Base-by-base conservation (phyloP, 2,113 vertebrate genomes). In the Eulemur rufifrons region DNA sequence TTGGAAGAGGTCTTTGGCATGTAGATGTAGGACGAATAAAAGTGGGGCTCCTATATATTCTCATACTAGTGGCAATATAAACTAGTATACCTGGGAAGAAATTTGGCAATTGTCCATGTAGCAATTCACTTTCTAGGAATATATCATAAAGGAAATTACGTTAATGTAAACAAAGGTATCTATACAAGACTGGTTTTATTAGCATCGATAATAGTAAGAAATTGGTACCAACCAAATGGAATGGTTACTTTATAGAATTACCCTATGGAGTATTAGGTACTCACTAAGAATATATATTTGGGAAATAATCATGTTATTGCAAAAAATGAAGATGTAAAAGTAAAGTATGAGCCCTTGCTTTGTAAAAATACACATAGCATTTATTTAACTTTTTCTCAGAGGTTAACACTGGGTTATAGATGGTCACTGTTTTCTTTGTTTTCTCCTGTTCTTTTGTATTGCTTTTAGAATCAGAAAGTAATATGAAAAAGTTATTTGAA, bases 401-500 rank as follows among this genome's bases (percentile, higher is more conserved):
- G 47, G 29, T 86, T 90, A 23, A 59, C 81, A 50, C 20, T 86
- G 27, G 45, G 8, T 50, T 42, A 56, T 34, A 94, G 23, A 68
- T 54, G 76, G 2, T 61, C 25, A 63, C 47, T 71, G 17, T 85
- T 73, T 77, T 18, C 27, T 68, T 32, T 45, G 4, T 83, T 78
- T 81, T 54, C 56, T 64, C 12, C 7, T 47, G 3, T 89, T 73
- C 27, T 47, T 81, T 82, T 76, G 13, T 39, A 82, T 83, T 78
- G n/a, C 12, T 73, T 78, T 95, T 77, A 56, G 61, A 73, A 84
- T 94, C 23, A 63, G 59, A 80, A 95, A 56, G 11, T 61, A 76
- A 69, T 86, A 42, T 37, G 39, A 82, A 76, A 64, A 66, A 52
- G 50, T 42, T 77, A 89, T 54, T 96, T 94, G 29, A 95, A 78